Percentiles rank a stretch among this genome's conserved stretches.
Conservation (phyloP, 2,797 vertebrate species). For the Acanthurus leucopareius region DNA sequence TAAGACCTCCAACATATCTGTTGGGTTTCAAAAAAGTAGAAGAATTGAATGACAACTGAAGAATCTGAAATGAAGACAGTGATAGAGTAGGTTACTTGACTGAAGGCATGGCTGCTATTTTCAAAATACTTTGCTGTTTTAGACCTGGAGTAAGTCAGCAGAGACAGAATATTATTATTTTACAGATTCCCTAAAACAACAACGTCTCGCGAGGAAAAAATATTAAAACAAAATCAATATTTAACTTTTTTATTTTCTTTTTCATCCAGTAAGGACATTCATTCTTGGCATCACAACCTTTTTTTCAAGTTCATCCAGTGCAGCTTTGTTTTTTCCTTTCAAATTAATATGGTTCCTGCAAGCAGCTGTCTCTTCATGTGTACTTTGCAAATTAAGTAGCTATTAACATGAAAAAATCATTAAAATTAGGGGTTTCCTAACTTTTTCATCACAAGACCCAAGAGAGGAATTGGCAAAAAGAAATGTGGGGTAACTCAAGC, state of each 20-base stretch:
- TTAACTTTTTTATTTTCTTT: neutral
- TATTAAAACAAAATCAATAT: neutral
- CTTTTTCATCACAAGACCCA: too few species aligned
- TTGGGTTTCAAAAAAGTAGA: neutral
- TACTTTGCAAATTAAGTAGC: conserved; percentile 17
- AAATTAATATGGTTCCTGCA: neutral
- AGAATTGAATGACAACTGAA: neutral
- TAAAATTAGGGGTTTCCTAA: conserved; percentile 13
- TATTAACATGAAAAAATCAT: conserved; percentile 4
- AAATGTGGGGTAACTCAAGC: too few species aligned
- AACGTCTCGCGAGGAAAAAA: neutral
- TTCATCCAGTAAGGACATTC: neutral
- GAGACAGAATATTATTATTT: neutral
- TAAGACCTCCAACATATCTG: neutral
- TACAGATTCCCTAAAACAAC: neutral
- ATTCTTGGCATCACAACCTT: neutral
- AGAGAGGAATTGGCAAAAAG: too few species aligned
- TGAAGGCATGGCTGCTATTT: neutral
- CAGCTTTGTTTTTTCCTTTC: neutral
- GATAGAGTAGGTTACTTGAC: neutral
- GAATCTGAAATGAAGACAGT: neutral
- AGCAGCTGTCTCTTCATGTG: conserved; percentile 2
- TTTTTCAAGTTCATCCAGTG: neutral
- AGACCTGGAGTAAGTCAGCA: neutral
- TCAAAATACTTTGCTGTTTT: neutral